Evolutionary conservation across 2,888 invertebrate genomes (phyloP).

Genomic region (Drosophila niveifrons): DNA sequence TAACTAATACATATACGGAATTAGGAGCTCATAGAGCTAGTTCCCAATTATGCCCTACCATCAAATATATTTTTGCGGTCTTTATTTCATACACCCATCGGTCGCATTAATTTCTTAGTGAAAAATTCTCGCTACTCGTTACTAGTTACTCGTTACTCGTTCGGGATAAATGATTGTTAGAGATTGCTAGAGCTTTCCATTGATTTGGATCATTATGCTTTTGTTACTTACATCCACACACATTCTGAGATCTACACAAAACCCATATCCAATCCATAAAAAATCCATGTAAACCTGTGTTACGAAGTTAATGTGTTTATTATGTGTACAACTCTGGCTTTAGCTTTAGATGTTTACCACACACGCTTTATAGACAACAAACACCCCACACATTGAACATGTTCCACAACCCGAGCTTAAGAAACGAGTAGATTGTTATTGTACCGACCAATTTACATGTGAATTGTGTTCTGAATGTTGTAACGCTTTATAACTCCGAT

Average conservation of each 20-base stretch:
- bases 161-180: neutral
- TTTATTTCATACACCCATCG: neutral
- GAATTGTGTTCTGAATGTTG: constrained; percentile 38
- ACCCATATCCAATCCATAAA: neutral
- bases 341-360: constrained; percentile 42
- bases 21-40: neutral
- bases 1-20: neutral
- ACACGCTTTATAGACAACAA: constrained; percentile 39
- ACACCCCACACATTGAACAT: neutral
- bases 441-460: constrained; percentile 6
- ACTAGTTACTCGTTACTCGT: constrained; percentile 13
- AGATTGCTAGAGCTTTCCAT: neutral
- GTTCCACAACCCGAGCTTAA: constrained; percentile 17
- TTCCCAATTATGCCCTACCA: neutral
- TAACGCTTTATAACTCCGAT: constrained; percentile 3
- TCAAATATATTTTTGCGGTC: neutral
- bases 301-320: constrained; percentile 36
- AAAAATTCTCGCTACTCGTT: constrained; percentile 15
- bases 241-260: constrained; percentile 10
- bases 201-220: constrained; percentile 12
- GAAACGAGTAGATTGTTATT: constrained; percentile 21
- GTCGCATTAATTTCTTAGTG: constrained; percentile 8
- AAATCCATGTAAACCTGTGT: neutral
- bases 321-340: constrained; percentile 33
- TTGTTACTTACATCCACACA: neutral